Evolutionary conservation across 1,140 invertebrate species (phyloP), one percentile per base, ranked within the genome.

Genomic region (Tetragonula clypearis): DNA sequence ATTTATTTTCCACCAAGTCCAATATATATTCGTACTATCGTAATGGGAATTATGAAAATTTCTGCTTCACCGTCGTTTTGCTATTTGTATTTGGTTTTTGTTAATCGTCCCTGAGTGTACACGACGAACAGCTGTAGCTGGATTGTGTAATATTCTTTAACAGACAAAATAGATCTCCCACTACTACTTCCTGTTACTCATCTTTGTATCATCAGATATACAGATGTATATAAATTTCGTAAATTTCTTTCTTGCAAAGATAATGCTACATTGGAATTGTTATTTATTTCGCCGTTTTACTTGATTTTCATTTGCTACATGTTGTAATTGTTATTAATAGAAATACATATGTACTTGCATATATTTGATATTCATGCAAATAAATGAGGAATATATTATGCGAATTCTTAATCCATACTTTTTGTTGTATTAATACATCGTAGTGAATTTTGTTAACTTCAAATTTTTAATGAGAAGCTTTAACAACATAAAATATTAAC

Each of bases 131-230:
- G 90, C 91, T 91, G 91, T 85, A 82, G 26, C n/a, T 68, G 3
- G 77, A 82, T 92, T 88, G 90, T 92, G 89, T 86, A 88, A 88
- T 87, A 86, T 83, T 85, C 78, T 84, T 79, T 84, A 85, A 81
- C 74, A 88, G 88, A 87, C 86, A 90, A 91, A 92, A 89, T 92
- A 91, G 87, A 87, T 87, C 62, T 82, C 75, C 87, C 87, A 86
- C 85, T 72, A 86, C 85, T 72, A 49, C 62, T 84, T 60, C 6
- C 49, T 49, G 17, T 75, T 62, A 78, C 55, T 81, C 71, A 26
- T 85, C 74, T 81, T 30, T 49, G 21, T 71, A 74, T 74, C 81
- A 85, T 81, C 56, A 30, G 30, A 78, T 88, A 87, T 62, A 88
- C 85, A 53, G 72, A 84, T 84, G n/a, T n/a, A 73, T 62, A n/a